phyloP scores from a whole-genome alignment of 2,888 invertebrate genomes.

The Athalia cordata region DNA sequence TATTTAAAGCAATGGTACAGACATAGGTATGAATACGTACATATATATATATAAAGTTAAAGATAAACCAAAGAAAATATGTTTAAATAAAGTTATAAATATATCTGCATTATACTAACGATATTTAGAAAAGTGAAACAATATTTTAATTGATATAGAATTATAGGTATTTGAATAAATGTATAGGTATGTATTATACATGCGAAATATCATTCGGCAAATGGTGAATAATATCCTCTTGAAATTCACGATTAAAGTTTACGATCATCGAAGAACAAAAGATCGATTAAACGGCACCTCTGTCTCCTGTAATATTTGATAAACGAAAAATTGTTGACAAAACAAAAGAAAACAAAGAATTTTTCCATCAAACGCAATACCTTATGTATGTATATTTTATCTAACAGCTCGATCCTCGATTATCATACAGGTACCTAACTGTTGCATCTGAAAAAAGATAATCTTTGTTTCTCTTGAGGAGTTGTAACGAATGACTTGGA shows the following conservation, averaged over 20 bases:
- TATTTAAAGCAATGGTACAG: no score
- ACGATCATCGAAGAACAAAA: not conserved
- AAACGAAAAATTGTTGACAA: not conserved
- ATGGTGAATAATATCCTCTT: not conserved
- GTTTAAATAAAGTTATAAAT: no score
- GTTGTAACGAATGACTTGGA: no score
- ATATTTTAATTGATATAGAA: not conserved
- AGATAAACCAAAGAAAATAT: no score
- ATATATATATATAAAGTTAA: no score
- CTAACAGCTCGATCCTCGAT: not conserved
- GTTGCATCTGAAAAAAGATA: no score
- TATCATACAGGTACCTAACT: no score
- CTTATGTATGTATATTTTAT: not conserved
- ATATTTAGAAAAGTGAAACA: not conserved
- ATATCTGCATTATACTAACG: not conserved
- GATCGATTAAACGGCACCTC: conserved; percentile 15
- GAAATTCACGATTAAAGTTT: not conserved
- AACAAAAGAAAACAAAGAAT: not conserved
- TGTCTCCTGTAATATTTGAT: conserved; percentile 4
- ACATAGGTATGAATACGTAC: no score
- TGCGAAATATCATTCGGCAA: not conserved
- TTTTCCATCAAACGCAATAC: not conserved
- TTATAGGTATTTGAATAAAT: not conserved
- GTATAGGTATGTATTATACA: not conserved
- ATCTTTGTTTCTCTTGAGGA: no score